phyloP scores from a whole-genome alignment of 1,140 invertebrate species.

The Rhagoletis zephyria region DNA sequence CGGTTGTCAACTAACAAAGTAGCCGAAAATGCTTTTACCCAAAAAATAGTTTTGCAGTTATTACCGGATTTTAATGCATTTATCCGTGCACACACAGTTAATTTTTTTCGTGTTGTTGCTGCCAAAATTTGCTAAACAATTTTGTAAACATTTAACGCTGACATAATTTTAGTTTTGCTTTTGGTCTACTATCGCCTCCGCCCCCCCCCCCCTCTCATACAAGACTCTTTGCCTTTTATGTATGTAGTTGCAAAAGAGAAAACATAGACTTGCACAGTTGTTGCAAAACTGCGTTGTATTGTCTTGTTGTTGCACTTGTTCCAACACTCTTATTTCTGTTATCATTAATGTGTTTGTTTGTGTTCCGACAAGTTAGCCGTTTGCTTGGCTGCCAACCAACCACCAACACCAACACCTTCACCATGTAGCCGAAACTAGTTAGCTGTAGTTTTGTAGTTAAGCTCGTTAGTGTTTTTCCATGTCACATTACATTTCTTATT shows the following conservation, averaged over 20 bases:
- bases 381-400: background rate
- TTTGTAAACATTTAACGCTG: conserved; percentile 26
- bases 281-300: background rate
- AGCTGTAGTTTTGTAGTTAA: background rate
- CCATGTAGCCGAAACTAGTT: background rate
- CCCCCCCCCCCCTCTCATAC: background rate
- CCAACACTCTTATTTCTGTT: background rate
- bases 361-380: conserved; percentile 30
- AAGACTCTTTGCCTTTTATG: background rate
- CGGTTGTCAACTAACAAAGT: conserved; percentile 6
- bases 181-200: background rate
- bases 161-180: background rate
- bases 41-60: conserved; percentile 41
- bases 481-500: conserved; percentile 41
- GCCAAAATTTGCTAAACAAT: conserved; percentile 44
- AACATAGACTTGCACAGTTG: background rate
- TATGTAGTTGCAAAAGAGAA: background rate
- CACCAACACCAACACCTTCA: background rate
- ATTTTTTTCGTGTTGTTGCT: background rate
- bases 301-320: background rate
- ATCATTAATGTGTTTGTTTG: background rate
- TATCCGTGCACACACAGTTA: background rate
- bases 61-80: conserved; percentile 28
- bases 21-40: conserved; percentile 23
- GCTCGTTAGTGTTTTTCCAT: conserved; percentile 50